phyloP scores from a whole-genome alignment of 2,888 invertebrate species.

The Dendrolimus pini region DNA sequence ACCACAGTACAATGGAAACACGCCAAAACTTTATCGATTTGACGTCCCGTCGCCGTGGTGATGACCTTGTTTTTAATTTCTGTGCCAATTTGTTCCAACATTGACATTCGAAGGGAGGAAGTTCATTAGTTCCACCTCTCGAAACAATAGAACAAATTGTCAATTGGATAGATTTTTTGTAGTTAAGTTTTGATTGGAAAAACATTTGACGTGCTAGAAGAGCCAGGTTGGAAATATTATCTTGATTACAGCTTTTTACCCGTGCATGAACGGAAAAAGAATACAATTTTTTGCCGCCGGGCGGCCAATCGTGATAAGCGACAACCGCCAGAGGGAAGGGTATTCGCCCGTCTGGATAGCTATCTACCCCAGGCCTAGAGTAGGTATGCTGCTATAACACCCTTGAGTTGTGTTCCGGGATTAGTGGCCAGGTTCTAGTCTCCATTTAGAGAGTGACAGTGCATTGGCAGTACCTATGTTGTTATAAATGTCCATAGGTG shows the following conservation, averaged over 20 bases:
- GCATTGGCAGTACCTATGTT: neutral
- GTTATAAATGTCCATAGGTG: neutral
- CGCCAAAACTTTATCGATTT: constrained; percentile 27
- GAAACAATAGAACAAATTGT: constrained; percentile 24
- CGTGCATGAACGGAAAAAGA: too few species aligned
- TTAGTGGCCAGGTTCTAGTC: neutral
- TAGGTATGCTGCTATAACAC: neutral
- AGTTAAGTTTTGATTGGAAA: neutral
- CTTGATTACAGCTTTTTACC: too few species aligned
- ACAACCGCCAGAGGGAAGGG: too few species aligned
- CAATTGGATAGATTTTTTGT: constrained; percentile 18
- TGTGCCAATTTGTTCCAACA: constrained; percentile 29
- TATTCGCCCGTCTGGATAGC: neutral
- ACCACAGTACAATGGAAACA: constrained; percentile 24
- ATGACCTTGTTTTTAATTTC: constrained; percentile 27
- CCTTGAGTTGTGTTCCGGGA: neutral
- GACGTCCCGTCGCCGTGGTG: constrained; percentile 21
- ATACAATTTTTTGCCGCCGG: too few species aligned
- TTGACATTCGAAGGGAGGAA: constrained; percentile 30
- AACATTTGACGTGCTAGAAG: neutral
- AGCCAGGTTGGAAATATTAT: too few species aligned
- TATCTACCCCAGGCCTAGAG: neutral
- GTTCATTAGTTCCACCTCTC: constrained; percentile 27
- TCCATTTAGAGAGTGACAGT: neutral
- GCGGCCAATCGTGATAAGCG: too few species aligned